These are phyloP conservation scores for Stegastes partitus DNA, from an alignment of 2,113 vertebrate species.

Conservation along the genomic window DNA sequence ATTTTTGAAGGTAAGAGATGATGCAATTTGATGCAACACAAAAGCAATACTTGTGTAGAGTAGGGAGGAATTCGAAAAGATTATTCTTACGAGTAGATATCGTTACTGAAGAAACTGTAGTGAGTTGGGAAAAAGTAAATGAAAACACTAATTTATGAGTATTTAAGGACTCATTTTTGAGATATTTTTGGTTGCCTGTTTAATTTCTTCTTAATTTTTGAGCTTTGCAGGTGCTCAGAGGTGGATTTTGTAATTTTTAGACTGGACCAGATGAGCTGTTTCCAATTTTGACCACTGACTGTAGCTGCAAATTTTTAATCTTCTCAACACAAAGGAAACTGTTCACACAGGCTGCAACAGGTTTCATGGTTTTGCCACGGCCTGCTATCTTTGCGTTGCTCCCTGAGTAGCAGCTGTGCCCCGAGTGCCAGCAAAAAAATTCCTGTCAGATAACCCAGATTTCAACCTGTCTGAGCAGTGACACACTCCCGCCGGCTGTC, in stretches of 20 bases:
- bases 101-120: neutral
- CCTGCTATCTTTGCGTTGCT: slow-evolving; percentile 17
- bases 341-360: neutral
- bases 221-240: no score
- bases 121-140: neutral
- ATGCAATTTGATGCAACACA: slow-evolving; percentile 51
- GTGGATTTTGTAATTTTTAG: no score
- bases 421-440: slow-evolving; percentile 52
- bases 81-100: neutral
- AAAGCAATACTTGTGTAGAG: slow-evolving; percentile 1
- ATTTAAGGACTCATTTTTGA: neutral
- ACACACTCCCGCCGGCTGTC: slow-evolving; percentile 63
- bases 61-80: neutral
- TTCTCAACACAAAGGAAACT: neutral
- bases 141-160: neutral
- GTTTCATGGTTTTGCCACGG: neutral
- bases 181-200: no score
- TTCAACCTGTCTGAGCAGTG: slow-evolving; percentile 47
- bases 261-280: no score
- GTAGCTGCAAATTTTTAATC: neutral
- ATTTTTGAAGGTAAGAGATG: slow-evolving; percentile 23
- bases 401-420: slow-evolving; percentile 49
- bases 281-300: no score
- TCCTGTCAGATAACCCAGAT: slow-evolving; percentile 56
- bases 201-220: no score